Evolutionary conservation across 2,797 vertebrate genomes (phyloP), one percentile per base, ranked within the genome.

Genomic region (Octomys mimax): DNA sequence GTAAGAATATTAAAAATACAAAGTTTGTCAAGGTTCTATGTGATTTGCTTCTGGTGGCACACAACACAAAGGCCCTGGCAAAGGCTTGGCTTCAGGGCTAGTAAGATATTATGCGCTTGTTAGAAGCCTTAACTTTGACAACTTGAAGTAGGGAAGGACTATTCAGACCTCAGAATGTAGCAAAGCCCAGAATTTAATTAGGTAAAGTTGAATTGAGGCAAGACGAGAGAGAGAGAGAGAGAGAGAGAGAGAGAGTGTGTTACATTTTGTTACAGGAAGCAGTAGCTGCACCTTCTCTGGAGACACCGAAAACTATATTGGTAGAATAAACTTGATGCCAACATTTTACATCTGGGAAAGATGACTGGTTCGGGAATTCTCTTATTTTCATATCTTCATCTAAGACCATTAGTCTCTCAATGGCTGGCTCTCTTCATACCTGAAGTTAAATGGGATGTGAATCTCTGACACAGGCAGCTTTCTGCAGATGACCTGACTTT

Each of bases 391-490:
- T 39, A 59, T 82, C 83, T 89, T 62, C 86, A 71, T 66, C 83
- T 75, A 46, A 95, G 49, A 19, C 71, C 77, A n/a, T 81, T 79
- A 68, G 26, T 68, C 82, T 39, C 59, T 93, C 91, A 70, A 94
- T 52, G 87, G 62, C 88, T 84, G 57, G 82, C 75, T 89, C 42
- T 86, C 92, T 83, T 68, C 78, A 68, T 54, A 75, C 94, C 93
- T 89, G 36, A 85, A 93, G 92, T 79, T 92, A 92, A 97, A 87
- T 95, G 46, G 54, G 75, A 96, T 87, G 85, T 73, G 85, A 92
- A 95, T 77, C 33, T 94, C 82, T 87, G 54, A 87, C 87, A 18
- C 13, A 49, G 70, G 52, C 26, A 59, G 26, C 71, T 95, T 61
- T 49, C 33, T 62, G 16, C 26, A 46, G 14, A 91, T 75, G 22